phyloP scores from a whole-genome alignment of 1,140 invertebrate species.

The Orchesella cincta region DNA sequence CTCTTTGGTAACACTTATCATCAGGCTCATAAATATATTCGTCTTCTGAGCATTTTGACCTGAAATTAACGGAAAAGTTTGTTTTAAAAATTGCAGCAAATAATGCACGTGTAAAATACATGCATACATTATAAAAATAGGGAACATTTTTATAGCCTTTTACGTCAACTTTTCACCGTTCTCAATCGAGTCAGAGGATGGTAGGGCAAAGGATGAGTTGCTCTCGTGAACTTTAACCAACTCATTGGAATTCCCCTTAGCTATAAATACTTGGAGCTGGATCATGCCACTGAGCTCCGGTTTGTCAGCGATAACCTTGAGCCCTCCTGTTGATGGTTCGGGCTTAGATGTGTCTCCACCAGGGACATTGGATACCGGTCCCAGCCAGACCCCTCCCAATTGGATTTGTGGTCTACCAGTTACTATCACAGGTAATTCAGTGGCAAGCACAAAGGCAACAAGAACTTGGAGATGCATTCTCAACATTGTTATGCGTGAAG shows the following conservation, averaged over 20 bases:
- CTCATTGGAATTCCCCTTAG: not conserved
- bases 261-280: not conserved
- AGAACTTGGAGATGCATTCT: not conserved
- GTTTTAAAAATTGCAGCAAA: not conserved
- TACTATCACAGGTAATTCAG: not conserved
- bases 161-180: not conserved
- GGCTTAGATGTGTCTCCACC: too few species aligned
- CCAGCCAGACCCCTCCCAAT: not conserved
- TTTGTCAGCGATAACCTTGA: not conserved
- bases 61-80: not conserved
- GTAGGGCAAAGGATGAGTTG: not conserved
- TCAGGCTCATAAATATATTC: not conserved
- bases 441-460: not conserved
- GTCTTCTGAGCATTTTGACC: not conserved
- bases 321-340: not conserved
- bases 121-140: not conserved
- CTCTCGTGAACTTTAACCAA: slow-evolving; percentile 10
- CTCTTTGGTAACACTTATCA: not conserved
- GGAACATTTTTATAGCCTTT: not conserved
- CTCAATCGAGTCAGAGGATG: not conserved
- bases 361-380: not conserved
- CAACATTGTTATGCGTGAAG: too few species aligned
- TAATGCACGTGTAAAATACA: not conserved
- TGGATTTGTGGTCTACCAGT: not conserved
- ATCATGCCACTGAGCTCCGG: not conserved